Conservation (phyloP, 1,140 invertebrate species). For the Drosophila sp. region DNA sequence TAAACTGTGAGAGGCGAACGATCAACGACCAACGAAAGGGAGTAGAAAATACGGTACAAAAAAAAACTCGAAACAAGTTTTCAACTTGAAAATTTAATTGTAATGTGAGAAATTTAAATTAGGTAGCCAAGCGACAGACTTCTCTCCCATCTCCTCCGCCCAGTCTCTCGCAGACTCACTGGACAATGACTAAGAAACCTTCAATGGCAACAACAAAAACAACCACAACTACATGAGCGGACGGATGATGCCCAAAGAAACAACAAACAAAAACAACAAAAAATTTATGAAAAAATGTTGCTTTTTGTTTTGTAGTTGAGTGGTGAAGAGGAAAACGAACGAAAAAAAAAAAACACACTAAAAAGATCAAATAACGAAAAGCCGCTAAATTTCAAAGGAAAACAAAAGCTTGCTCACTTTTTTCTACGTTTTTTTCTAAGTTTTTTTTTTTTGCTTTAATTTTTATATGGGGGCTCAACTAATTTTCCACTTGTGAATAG, state of each 20-base stretch:
- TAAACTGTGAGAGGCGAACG: constrained; percentile 57
- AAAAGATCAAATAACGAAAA: constrained; percentile 77
- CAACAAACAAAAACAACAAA: constrained; percentile 33
- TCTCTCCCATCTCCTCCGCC: not conserved
- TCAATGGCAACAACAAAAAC: constrained; percentile 1
- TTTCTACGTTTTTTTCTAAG: constrained; percentile 63
- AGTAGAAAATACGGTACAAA: constrained; percentile 52
- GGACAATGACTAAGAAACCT: constrained; percentile 71
- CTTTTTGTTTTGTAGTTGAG: constrained; percentile 54
- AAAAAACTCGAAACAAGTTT: constrained; percentile 42
- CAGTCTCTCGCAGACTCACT: not conserved
- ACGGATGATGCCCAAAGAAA: constrained; percentile 68
- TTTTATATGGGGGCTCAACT: constrained; percentile 44
- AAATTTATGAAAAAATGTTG: constrained; percentile 73
- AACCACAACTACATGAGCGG: constrained; percentile 23
- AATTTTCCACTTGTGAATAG: constrained; percentile 72
- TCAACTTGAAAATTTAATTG: constrained; percentile 65
- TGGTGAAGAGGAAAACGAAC: constrained; percentile 30
- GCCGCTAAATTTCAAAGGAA: constrained; percentile 79
- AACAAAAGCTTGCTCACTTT: constrained; percentile 78
- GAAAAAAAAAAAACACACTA: constrained; percentile 22
- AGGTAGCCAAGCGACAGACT: constrained; percentile 59
- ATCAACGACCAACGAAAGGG: constrained; percentile 41
- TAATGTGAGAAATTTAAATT: constrained; percentile 81
- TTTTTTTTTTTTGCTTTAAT: constrained; percentile 62